These are phyloP conservation scores for Neria commutata DNA, from an alignment of 2,888 invertebrate species.

Conservation along the genomic window DNA sequence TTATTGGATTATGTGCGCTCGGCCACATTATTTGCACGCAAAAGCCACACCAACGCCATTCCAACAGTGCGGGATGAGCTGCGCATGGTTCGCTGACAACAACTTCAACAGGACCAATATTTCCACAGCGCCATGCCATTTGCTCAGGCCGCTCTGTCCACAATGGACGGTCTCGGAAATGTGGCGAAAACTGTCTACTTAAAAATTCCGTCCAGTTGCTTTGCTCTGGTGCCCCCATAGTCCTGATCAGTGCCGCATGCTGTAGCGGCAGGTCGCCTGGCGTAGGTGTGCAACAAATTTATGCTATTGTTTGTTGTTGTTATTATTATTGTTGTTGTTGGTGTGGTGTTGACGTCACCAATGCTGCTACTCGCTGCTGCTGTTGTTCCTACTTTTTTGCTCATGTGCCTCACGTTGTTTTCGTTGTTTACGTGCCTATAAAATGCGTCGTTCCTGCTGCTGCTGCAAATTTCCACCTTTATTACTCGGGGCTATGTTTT, in stretches of 20 bases:
- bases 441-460: neutral
- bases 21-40: neutral
- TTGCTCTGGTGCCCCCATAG: too few species aligned
- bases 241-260: too few species aligned
- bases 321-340: conserved; percentile 35
- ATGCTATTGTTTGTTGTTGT: conserved; percentile 40
- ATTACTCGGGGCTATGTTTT: too few species aligned
- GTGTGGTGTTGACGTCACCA: too few species aligned
- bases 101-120: too few species aligned
- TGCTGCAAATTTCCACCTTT: neutral
- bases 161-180: too few species aligned
- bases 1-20: conserved; percentile 58
- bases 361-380: neutral
- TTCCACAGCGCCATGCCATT: too few species aligned
- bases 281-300: conserved; percentile 53
- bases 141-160: too few species aligned
- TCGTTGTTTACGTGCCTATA: neutral
- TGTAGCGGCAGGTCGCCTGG: conserved; percentile 39
- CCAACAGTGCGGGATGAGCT: neutral
- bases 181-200: too few species aligned
- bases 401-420: neutral
- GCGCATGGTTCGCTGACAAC: too few species aligned
- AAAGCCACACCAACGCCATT: neutral
- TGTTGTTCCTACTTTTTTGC: neutral
- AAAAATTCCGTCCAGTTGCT: too few species aligned